Evolutionary conservation across 1,140 invertebrate genomes (phyloP), one percentile per base, ranked within the genome.

Genomic region (Arctopsyche grandis): DNA sequence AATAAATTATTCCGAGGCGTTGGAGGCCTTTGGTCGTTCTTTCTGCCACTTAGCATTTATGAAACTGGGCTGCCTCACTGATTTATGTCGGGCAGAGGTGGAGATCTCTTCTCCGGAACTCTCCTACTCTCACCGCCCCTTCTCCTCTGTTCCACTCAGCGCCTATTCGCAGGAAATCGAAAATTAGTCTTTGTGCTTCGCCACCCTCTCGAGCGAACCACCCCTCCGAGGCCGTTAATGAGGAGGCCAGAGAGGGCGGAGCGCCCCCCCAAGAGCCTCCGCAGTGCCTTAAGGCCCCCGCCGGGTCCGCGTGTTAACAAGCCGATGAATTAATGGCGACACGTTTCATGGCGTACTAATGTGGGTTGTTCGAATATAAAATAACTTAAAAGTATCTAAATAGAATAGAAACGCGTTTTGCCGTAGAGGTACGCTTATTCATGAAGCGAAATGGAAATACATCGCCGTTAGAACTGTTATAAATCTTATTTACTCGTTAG

Each of bases 311-410:
- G 71, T 74, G 71, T 74, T 74, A 74, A 74, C 71, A 74, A 74
- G 71, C 44, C 46, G 71, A 74, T 74, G 48, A 74, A 74, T 74
- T 74, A 74, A 74, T 74, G 48, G 48, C 71, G 71, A 74, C 48
- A 56, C 24, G 22, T 66, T 66, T 26, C 63, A 12, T 22, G 0
- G 10, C 12, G 12, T 52, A 52, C 48, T 52, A 52, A 14, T 52
- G 16, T 52, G 16, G 29, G 29, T 7, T 38, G 29, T 38, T 38
- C 29, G 29, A 4, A 38, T 38, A 38, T 38, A 38, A 38, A 38
- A 38, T n/a, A n/a, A n/a, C n/a, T n/a, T n/a, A n/a, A n/a, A n/a
- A n/a, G n/a, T n/a, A n/a, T n/a, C n/a, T n/a, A n/a, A n/a, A n/a
- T n/a, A n/a, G n/a, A n/a, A n/a, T n/a, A n/a, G n/a, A n/a, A n/a